Evolutionary conservation across 2,888 invertebrate genomes (phyloP), one percentile per base, ranked within the genome.

Genomic region (Luperina testacea): DNA sequence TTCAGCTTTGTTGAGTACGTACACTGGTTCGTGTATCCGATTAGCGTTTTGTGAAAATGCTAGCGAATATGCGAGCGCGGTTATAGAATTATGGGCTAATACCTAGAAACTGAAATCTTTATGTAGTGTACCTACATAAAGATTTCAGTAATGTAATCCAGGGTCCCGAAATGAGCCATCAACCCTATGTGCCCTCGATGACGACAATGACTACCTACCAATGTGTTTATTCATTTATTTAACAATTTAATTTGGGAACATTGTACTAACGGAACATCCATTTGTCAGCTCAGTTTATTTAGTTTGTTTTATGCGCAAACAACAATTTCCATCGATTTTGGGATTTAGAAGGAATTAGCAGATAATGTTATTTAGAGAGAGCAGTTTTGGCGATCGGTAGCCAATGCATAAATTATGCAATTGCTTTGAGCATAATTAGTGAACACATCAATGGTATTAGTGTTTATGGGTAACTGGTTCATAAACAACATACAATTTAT

Each of bases 361-460:
- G 45, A 48, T 85, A 80, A 78, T 82, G 78, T 79, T 84, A 86
- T 86, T 82, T 80, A 79, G 82, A 78, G 71, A 76, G 78, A 76
- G 67, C 71, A 72, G 78, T 71, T 76, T 81, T 78, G 78, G 64
- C 77, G 64, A 81, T 82, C 69, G 53, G 57, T 72, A 75, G 70
- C 42, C 82, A 81, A 84, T 83, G 81, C 78, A 82, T 86, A 81
- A 79, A 89, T 87, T 81, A 90, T 86, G 80, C 85, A 87, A 87
- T 83, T 81, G 88, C 83, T 89, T 87, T 88, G 87, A 80, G 80
- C 80, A 84, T 88, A 85, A 90, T 90, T 86, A 88, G 78, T 84
- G 85, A 80, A 85, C 78, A 86, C 81, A 85, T 88, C 86, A 89
- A 84, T 77, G 72, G 77, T 53, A 75, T 84, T 82, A 82, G 83